These are phyloP conservation scores for Scelioninae gen. 1 DNA, from an alignment of 2,888 invertebrate genomes.

Conservation along the genomic window DNA sequence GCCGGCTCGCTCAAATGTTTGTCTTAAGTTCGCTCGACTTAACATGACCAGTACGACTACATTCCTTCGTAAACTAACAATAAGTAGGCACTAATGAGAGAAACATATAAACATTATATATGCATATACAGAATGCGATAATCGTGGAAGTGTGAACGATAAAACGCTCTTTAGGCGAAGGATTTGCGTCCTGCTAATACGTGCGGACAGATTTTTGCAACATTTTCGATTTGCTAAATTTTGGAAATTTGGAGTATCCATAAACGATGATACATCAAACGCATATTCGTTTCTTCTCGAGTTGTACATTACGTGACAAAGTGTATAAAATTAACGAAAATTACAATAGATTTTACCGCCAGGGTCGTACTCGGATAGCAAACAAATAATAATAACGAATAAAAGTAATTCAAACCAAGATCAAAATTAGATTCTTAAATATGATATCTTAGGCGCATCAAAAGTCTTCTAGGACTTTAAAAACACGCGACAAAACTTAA, in stretches of 20 bases:
- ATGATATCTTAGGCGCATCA: conserved; percentile 40
- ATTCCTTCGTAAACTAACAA: conserved; percentile 82
- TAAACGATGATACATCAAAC: conserved; percentile 25
- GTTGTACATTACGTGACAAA: conserved; percentile 52
- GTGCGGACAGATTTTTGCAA: conserved; percentile 53
- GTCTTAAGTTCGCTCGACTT: conserved; percentile 78
- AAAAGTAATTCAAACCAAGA: conserved; percentile 13
- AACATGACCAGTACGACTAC: conserved; percentile 80
- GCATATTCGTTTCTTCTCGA: conserved; percentile 53
- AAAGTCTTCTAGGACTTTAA: conserved; percentile 43
- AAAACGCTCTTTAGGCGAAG: conserved; percentile 29
- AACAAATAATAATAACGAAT: conserved; percentile 7
- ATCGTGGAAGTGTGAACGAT: conserved; percentile 46
- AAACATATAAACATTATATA: conserved; percentile 72
- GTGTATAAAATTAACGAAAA: conserved; percentile 38
- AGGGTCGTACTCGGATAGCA: conserved; percentile 65
- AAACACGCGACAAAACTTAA: conserved; percentile 40
- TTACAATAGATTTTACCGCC: conserved; percentile 57
- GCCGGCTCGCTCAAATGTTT: conserved; percentile 77
- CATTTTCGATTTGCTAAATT: conserved; percentile 61
- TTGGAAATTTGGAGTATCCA: conserved; percentile 36
- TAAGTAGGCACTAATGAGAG: conserved; percentile 82
- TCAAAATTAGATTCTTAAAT: conserved; percentile 52
- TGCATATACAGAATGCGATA: conserved; percentile 49
- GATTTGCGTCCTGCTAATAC: conserved; percentile 26